Conservation (phyloP, 2,113 vertebrate species). For the Polyodon spathula region DNA sequence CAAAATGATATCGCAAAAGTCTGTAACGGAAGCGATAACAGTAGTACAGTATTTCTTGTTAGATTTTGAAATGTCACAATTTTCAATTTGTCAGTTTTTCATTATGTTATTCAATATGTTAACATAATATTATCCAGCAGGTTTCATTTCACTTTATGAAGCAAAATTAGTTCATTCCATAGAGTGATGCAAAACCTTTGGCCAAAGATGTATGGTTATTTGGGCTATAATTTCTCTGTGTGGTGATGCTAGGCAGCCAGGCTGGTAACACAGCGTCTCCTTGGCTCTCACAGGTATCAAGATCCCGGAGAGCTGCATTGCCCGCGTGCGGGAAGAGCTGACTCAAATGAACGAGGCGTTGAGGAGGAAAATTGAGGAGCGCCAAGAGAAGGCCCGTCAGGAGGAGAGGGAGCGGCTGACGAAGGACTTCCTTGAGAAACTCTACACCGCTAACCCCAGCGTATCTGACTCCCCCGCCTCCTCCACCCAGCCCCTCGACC, state of each 20-base stretch:
- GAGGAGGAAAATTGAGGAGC: slow-evolving; percentile 60
- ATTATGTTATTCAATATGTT: too few species aligned
- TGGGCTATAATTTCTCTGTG: background rate
- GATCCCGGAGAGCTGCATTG: slow-evolving; percentile 83
- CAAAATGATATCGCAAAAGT: too few species aligned
- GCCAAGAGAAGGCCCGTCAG: slow-evolving; percentile 35
- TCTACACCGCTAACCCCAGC: background rate
- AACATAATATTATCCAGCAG: too few species aligned
- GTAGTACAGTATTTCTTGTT: too few species aligned
- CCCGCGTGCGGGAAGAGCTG: slow-evolving; percentile 73
- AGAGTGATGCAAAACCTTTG: too few species aligned
- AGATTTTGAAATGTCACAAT: too few species aligned
- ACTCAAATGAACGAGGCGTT: slow-evolving; percentile 75
- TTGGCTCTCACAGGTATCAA: slow-evolving; percentile 69
- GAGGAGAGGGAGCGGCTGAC: slow-evolving; percentile 35
- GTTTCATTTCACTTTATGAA: too few species aligned
- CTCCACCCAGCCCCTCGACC: slow-evolving; percentile 5
- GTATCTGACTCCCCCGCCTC: slow-evolving; percentile 5
- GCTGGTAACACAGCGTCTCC: background rate
- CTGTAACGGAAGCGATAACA: too few species aligned
- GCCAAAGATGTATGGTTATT: too few species aligned
- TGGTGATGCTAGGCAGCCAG: background rate
- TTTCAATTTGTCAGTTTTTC: too few species aligned
- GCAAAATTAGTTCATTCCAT: too few species aligned
- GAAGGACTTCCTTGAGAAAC: slow-evolving; percentile 24